phyloP scores from a whole-genome alignment of 2,888 invertebrate species.

The Pyrocoelia pectoralis region DNA sequence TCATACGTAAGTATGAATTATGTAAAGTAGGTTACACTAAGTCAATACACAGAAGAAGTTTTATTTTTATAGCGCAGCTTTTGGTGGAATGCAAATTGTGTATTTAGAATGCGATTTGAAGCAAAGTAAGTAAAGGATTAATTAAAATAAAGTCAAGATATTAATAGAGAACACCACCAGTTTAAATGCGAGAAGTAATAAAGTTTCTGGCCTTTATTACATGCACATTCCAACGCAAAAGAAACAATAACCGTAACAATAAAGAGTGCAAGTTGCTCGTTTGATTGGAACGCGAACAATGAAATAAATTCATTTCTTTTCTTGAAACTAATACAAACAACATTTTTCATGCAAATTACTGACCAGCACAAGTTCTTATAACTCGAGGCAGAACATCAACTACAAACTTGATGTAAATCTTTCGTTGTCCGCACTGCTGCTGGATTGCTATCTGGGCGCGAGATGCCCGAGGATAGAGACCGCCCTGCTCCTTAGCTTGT shows the following conservation, averaged over 20 bases:
- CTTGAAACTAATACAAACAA: background rate
- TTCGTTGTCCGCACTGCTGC: constrained; percentile 40
- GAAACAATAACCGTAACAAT: background rate
- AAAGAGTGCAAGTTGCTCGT: background rate
- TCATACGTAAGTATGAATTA: no score
- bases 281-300: background rate
- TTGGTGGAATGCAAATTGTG: no score
- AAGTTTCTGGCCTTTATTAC: background rate
- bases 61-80: no score
- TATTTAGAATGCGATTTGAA: no score
- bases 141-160: no score
- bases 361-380: constrained; percentile 35
- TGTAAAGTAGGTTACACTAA: no score
- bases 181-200: no score
- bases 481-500: constrained; percentile 44
- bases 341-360: constrained; percentile 26
- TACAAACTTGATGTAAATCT: constrained; percentile 42
- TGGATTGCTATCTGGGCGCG: constrained; percentile 40
- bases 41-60: no score
- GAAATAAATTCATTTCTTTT: background rate
- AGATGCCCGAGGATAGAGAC: constrained; percentile 33
- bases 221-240: background rate
- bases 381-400: constrained; percentile 36
- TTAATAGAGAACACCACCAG: no score
- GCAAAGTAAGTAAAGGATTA: no score